Base-by-base conservation (phyloP, 2,113 vertebrate species). In the Madoqua kirkii region DNA sequence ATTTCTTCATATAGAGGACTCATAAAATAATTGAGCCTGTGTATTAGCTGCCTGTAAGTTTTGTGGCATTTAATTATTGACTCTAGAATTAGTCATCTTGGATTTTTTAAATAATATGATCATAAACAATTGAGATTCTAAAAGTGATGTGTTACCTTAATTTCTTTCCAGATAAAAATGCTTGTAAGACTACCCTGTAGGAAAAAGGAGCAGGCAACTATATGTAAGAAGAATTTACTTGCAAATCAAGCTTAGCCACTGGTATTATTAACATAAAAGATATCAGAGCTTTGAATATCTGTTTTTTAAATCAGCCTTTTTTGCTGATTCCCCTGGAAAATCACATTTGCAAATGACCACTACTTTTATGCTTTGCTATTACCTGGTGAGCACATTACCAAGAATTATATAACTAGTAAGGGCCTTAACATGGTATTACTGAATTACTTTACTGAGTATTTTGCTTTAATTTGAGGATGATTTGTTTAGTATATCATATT, bases 401-500 rank as follows among this genome's bases (percentile, higher is more conserved):
- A 96, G 78, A 97, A 97, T 96, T 97, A 93, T 55, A 64, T 0
- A 0, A 84, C 3, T 5, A 71, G 97, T 98, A 97, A 60, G 36
- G 91, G 45, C 11, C 81, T 27, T 91, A 97, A 48, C 6, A 54
- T 79, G 57, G 91, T 74, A 76, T 95, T 97, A 91, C 67, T 96
- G 86, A 98, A 98, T 96, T 48, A 89, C 6, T 97, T 81, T 88
- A 79, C 14, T 96, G 83, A 96, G 3, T 55, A 96, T 97, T 86
- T 98, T 86, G 95, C 4, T 97, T 98, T 95, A 90, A 97, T 95
- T 59, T 97, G 16, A 94, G 12, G 45, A 48, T 95, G 10, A 23
- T 98, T 97, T 98, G 67, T 67, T 98, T 96, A 94, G 79, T 90
- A 81, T 97, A 97, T 95, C 83, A 97, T 98, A 95, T 96, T 71